Base-by-base conservation (phyloP, 2,113 vertebrate species). In the Polyodon spathula region DNA sequence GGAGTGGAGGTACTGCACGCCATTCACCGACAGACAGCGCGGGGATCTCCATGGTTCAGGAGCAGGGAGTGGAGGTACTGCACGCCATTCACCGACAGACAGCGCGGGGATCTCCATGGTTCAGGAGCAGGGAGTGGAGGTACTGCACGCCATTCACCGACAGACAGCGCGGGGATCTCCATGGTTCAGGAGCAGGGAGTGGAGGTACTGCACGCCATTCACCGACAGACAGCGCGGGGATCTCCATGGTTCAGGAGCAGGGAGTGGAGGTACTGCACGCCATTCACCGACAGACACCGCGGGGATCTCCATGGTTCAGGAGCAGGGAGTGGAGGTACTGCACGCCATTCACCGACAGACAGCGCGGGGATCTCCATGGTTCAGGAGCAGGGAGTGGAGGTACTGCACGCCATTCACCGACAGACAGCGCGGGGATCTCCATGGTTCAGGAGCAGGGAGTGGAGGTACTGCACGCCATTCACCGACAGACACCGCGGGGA, bases 11-110 rank as follows among this genome's bases (percentile, higher is more conserved):
- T 97, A 72, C 27, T 55, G 15, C 17, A 17, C 6, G 9, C 54
- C 8, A 9, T 12, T n/a, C 6, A 8, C 37, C 17, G 8, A 10
- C 27, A 74, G 93, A 95, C 76, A 68, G 65, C 42, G 63, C 68
- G 41, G 92, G 85, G 54, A 81, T 97, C 12, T 44, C 65, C 60
- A 88, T 86, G 42, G 73, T 98, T 65, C 77, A 84, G 81, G 76
- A 72, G 43, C 86, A 84, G 63, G 70, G 76, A 1, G 86, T 95
- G 41, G 76, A 95, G 91, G 95, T 97, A 72, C 27, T 55, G 15
- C 17, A 17, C 6, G 9, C 54, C 8, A 9, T 12, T n/a, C 6
- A 8, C 37, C 17, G 8, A 10, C 27, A 74, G 93, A 95, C 76
- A 68, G 65, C 42, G 63, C 68, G 41, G 92, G 85, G 54, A 81